Conservation (phyloP, 23 tunicate genomes). For the Aplidium turbinatum region DNA sequence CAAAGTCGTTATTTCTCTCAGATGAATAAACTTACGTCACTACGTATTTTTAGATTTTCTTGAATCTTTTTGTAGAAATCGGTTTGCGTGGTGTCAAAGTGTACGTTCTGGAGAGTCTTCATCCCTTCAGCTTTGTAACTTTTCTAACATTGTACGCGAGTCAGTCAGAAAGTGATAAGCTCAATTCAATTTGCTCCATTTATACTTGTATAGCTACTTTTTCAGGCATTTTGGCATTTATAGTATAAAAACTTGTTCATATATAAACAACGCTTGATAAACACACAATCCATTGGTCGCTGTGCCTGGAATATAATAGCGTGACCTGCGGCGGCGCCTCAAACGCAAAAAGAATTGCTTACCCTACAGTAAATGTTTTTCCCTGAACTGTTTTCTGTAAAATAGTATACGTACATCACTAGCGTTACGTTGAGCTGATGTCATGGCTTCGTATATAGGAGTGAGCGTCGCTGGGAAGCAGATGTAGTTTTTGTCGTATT, state of each 20-base stretch:
- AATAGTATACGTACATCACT: slow-evolving; percentile 52
- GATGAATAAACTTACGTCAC: slow-evolving; percentile 56
- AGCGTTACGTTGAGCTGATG: slow-evolving; percentile 56
- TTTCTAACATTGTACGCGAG: no score
- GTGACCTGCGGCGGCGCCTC: no score
- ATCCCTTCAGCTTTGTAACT: slow-evolving; percentile 39
- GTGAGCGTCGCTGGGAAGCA: slow-evolving; percentile 95
- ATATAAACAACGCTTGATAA: no score
- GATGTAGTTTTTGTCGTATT: slow-evolving; percentile 66
- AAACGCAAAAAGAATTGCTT: not conserved
- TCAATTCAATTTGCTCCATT: no score
- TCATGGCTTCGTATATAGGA: slow-evolving; percentile 69
- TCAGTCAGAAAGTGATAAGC: no score
- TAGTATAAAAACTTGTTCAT: no score
- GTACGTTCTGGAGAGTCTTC: slow-evolving; percentile 32
- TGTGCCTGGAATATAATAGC: not conserved
- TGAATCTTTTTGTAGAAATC: slow-evolving; percentile 60
- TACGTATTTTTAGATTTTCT: slow-evolving; percentile 43
- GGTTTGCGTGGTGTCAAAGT: slow-evolving; percentile 67
- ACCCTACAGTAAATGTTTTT: no score
- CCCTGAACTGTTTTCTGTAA: not conserved
- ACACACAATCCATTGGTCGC: no score
- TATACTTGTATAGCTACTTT: no score
- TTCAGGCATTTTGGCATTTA: no score
- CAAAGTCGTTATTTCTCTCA: not conserved